Evolutionary conservation across 2,888 invertebrate species (phyloP), one percentile per base, ranked within the genome.

Genomic region (Hirtodrosophila alboralis): DNA sequence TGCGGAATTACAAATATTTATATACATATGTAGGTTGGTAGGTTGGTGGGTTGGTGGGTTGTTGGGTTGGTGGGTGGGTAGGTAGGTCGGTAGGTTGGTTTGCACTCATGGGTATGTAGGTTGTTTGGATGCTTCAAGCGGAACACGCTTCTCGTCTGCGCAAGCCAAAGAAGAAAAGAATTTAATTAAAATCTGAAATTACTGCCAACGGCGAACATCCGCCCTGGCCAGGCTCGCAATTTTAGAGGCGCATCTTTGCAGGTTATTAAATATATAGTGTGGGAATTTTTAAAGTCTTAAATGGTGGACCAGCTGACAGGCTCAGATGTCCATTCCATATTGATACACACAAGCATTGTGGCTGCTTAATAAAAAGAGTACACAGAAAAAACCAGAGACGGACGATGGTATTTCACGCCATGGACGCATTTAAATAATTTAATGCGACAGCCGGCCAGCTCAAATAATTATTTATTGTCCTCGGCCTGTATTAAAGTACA

Each of bases 121-220:
- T 57, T 71, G 70, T 31, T 31, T 27, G 49, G 41, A 52, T 40
- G 79, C 76, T 78, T 51, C 47, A 37, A 75, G 83, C 66, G 8
- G 26, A 16, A 10, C 40, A 36, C 34, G 64, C 49, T 53, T 13
- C 49, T 53, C 47, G 53, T 52, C 57, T 51, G 56, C 45, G 61
- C 60, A 49, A 47, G 59, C 60, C 52, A 63, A 59, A 60, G 63
- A 77, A 67, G 81, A 81, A 70, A 84, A 66, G 76, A 81, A 81
- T 81, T 81, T 81, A 81, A 81, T 81, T 81, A 81, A 81, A 81
- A 85, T 83, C 65, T 83, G 76, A 75, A 81, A 83, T 78, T 74
- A 83, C 64, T 49, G 81, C 81, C 76, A 68, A 54, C 44, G 79
- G 85, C 84, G 43, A 52, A 51, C 53, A 64, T 36, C 43, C 45